phyloP scores from a whole-genome alignment of 2,113 vertebrate species.

The Perca fluviatilis region DNA sequence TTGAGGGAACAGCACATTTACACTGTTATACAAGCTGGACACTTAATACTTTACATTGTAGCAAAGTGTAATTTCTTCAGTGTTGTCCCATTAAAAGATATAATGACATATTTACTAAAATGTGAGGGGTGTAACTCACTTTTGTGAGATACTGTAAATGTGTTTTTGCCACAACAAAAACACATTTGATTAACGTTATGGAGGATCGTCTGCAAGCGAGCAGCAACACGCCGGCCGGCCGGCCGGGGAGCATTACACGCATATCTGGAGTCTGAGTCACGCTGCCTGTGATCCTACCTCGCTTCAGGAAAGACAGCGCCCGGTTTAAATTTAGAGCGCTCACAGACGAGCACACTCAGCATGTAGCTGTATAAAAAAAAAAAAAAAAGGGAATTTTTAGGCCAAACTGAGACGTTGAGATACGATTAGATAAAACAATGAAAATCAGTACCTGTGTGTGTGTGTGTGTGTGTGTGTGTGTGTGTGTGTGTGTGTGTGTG shows the following conservation, averaged over 20 bases:
- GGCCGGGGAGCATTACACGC: conserved; percentile 32
- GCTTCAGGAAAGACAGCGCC: conserved; percentile 52
- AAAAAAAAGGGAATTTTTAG: conserved; percentile 33
- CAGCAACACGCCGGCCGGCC: conserved; percentile 37
- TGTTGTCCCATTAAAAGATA: too few species aligned
- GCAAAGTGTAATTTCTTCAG: too few species aligned
- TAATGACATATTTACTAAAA: too few species aligned
- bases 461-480: neutral
- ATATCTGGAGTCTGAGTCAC: conserved; percentile 67
- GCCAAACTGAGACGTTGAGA: conserved; percentile 36
- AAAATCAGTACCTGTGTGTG: neutral
- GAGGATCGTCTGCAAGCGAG: conserved; percentile 25
- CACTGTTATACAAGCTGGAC: too few species aligned
- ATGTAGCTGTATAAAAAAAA: conserved; percentile 20
- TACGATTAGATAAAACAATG: conserved; percentile 37
- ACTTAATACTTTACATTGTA: too few species aligned
- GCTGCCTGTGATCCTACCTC: conserved; percentile 27
- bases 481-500: too few species aligned
- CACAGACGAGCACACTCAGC: conserved; percentile 64
- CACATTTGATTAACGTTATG: conserved; percentile 23
- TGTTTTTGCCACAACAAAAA: conserved; percentile 36
- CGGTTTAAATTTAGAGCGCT: conserved; percentile 66
- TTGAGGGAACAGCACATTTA: too few species aligned
- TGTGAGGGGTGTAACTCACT: too few species aligned
- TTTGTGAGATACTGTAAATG: too few species aligned